These are phyloP conservation scores for Ctenosaura bakeri DNA, from an alignment of 2,797 vertebrate genomes.

Conservation along the genomic window DNA sequence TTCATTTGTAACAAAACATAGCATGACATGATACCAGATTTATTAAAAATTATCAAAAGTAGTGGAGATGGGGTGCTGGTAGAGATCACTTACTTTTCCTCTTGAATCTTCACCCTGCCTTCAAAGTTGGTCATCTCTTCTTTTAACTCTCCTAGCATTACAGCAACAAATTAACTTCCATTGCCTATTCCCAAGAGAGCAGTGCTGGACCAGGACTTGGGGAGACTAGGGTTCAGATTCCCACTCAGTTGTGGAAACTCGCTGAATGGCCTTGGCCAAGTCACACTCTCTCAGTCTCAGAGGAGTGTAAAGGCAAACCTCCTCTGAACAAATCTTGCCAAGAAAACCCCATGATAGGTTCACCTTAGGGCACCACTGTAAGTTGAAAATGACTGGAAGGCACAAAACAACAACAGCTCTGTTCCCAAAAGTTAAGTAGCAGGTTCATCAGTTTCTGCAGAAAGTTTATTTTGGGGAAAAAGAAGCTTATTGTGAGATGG, in stretches of 20 bases:
- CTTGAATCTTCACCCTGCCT: no score
- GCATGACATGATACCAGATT: not conserved
- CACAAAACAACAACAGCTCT: not conserved
- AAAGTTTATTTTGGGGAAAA: not conserved
- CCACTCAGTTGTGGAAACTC: no score
- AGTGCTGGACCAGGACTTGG: no score
- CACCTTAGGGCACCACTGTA: no score
- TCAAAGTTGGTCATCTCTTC: not conserved
- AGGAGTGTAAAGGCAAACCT: no score
- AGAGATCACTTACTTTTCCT: not conserved
- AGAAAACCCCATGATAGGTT: no score
- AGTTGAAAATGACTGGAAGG: no score
- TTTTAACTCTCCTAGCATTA: not conserved
- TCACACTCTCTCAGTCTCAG: no score
- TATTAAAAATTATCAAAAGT: not conserved
- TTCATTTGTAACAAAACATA: not conserved
- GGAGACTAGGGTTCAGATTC: no score
- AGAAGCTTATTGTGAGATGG: conserved; percentile 8
- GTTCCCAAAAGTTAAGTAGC: not conserved
- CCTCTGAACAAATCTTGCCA: no score
- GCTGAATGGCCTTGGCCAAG: no score
- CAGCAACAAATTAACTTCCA: not conserved
- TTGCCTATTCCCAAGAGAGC: not conserved
- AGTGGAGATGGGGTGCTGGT: not conserved
- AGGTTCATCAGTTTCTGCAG: not conserved